A percentile compares a stretch with the other conserved stretches of the same genome.
Conservation (phyloP, 2,113 vertebrate genomes). For the Scortum barcoo region DNA sequence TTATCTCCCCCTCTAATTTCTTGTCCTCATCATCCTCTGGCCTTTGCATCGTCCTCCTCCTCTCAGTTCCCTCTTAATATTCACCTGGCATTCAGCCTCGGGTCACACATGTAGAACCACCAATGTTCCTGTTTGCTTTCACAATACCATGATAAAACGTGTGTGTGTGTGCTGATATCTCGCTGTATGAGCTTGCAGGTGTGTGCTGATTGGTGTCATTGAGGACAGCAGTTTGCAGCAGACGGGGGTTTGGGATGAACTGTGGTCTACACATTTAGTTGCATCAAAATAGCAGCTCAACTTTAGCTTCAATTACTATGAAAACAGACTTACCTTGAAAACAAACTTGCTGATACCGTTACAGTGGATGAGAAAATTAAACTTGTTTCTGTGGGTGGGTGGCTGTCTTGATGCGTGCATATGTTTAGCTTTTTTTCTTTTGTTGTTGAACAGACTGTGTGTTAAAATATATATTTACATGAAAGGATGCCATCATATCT, state of each 20-base stretch:
- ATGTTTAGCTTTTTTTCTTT: slow-evolving; percentile 58
- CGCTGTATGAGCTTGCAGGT: slow-evolving; percentile 38
- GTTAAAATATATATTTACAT: slow-evolving; percentile 71
- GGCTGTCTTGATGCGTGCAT: slow-evolving; percentile 53
- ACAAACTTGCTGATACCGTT: slow-evolving; percentile 36
- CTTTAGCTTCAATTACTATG: slow-evolving; percentile 37
- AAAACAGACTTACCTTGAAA: slow-evolving; percentile 32
- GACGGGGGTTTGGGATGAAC: slow-evolving; percentile 23
- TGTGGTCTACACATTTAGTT: slow-evolving; percentile 25
- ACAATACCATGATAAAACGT: slow-evolving; percentile 55
- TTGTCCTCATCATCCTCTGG: slow-evolving; percentile 26
- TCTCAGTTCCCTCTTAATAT: slow-evolving; percentile 64
- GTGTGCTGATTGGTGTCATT: slow-evolving; percentile 53
- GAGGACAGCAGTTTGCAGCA: slow-evolving; percentile 23
- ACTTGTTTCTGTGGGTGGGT: slow-evolving; percentile 40
- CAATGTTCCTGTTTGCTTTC: slow-evolving; percentile 67
- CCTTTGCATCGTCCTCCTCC: slow-evolving; percentile 14
- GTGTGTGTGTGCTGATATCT: slow-evolving; percentile 1
- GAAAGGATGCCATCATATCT: slow-evolving; percentile 66
- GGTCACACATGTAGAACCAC: slow-evolving; percentile 63
- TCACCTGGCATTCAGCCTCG: slow-evolving; percentile 62
- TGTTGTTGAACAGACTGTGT: slow-evolving; percentile 55
- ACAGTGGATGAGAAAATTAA: slow-evolving; percentile 46
- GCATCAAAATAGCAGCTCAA: slow-evolving; percentile 34
- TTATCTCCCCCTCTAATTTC: background rate